phyloP scores from a whole-genome alignment of 2,888 invertebrate genomes.

The Pheosia gnoma region DNA sequence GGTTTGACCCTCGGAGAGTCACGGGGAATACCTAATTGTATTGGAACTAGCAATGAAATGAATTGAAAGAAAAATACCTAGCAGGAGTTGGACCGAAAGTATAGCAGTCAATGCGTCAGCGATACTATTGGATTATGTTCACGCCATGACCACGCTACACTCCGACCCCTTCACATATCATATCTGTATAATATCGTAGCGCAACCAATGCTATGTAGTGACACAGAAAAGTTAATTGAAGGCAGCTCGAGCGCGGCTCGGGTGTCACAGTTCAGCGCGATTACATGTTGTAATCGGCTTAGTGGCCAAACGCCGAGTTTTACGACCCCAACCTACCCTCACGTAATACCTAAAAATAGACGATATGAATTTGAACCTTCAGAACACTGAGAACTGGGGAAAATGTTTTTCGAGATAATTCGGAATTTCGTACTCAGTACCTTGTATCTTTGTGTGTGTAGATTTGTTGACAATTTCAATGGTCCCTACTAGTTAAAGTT shows the following conservation, averaged over 20 bases:
- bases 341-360: slow-evolving; percentile 31
- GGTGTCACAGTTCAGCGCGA: slow-evolving; percentile 51
- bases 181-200: background rate
- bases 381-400: background rate
- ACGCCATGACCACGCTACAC: background rate
- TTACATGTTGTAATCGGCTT: slow-evolving; percentile 70
- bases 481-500: background rate
- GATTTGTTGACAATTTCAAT: background rate
- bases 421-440: too few species aligned
- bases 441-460: too few species aligned
- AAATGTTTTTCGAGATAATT: background rate
- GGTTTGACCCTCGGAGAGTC: too few species aligned
- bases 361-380: background rate
- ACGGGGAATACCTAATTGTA: too few species aligned
- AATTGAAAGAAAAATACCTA: too few species aligned
- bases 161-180: too few species aligned
- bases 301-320: slow-evolving; percentile 60
- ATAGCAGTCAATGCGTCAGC: too few species aligned
- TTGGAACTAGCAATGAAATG: too few species aligned
- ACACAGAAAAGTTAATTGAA: slow-evolving; percentile 59
- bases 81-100: too few species aligned
- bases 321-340: slow-evolving; percentile 36
- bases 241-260: slow-evolving; percentile 44
- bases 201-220: slow-evolving; percentile 18
- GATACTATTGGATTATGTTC: background rate